phyloP scores from a whole-genome alignment of 2,888 invertebrate species.

The Agapetus fuscipes region DNA sequence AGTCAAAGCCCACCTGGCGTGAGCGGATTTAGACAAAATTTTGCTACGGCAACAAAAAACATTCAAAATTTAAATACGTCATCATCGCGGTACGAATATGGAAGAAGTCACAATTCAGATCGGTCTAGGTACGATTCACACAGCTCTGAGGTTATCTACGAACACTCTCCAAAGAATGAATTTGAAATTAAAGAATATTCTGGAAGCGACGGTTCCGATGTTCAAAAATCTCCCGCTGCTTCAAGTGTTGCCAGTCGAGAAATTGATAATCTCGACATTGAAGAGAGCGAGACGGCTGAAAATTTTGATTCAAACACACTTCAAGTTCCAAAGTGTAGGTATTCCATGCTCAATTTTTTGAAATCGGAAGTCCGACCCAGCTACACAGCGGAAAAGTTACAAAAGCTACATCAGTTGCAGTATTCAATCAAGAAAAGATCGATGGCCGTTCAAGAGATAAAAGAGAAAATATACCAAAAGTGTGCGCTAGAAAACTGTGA shows the following conservation, averaged over 20 bases:
- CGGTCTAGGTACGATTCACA: conserved; percentile 12
- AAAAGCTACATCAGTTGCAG: conserved; percentile 59
- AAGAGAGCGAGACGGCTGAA: conserved; percentile 42
- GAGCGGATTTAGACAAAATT: conserved; percentile 35
- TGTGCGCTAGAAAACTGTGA: conserved; percentile 32
- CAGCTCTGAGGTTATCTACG: conserved; percentile 29
- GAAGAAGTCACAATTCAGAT: conserved; percentile 22
- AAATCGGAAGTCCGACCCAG: conserved; percentile 59
- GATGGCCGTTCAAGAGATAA: conserved; percentile 49
- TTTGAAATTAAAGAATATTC: conserved; percentile 18
- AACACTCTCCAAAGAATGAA: conserved; percentile 35
- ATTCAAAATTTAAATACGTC: too few relatives aligned
- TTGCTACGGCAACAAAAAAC: conserved; percentile 25
- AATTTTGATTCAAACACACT: conserved; percentile 37
- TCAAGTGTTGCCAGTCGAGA: conserved; percentile 26
- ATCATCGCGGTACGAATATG: conserved; percentile 26
- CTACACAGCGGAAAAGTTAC: conserved; percentile 62
- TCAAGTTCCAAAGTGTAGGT: conserved; percentile 36
- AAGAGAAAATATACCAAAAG: conserved; percentile 39
- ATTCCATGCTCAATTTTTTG: conserved; percentile 41
- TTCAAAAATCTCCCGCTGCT: conserved; percentile 11
- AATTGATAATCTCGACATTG: conserved; percentile 32
- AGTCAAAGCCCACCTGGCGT: conserved; percentile 39
- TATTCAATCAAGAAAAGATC: conserved; percentile 60
- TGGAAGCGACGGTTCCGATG: conserved; percentile 16